Evolutionary conservation across 1,140 invertebrate genomes (phyloP).

Genomic region (Bombus pyrosoma): DNA sequence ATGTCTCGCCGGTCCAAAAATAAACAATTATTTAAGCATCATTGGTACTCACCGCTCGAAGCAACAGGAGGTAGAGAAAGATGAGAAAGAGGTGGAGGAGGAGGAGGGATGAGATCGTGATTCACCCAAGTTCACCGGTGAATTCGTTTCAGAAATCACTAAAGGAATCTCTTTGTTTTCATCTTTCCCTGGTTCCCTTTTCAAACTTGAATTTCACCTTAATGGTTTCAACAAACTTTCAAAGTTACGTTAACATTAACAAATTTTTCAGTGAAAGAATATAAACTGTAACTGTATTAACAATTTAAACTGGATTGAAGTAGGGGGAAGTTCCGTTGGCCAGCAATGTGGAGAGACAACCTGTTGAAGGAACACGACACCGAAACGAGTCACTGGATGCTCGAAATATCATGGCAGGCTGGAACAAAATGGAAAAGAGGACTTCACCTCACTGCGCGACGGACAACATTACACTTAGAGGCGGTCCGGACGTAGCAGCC

Average conservation of each 20-base stretch:
- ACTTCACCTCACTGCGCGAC: constrained; percentile 35
- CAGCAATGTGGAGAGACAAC: background rate
- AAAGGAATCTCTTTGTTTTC: background rate
- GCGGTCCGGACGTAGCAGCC: constrained; percentile 53
- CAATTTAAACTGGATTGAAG: background rate
- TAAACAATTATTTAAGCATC: constrained; percentile 17
- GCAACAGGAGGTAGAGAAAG: background rate
- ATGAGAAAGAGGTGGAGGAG: background rate
- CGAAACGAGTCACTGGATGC: constrained; percentile 20
- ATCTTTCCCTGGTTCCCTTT: background rate
- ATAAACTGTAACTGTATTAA: background rate
- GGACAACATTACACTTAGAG: constrained; percentile 52
- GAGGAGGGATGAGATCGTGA: constrained; percentile 18
- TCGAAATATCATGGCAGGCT: constrained; percentile 16
- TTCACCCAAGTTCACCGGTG: constrained; percentile 39
- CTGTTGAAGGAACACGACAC: constrained; percentile 28
- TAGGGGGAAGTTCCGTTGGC: too few species aligned
- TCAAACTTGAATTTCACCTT: background rate
- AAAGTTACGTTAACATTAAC: background rate
- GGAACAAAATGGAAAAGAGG: constrained; percentile 17
- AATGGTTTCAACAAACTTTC: background rate
- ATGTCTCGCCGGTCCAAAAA: background rate
- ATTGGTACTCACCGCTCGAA: constrained; percentile 14
- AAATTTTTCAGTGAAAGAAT: background rate
- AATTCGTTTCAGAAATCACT: constrained; percentile 10